phyloP scores from a whole-genome alignment of 2,888 invertebrate genomes.

The Pyrochroa serraticornis region DNA sequence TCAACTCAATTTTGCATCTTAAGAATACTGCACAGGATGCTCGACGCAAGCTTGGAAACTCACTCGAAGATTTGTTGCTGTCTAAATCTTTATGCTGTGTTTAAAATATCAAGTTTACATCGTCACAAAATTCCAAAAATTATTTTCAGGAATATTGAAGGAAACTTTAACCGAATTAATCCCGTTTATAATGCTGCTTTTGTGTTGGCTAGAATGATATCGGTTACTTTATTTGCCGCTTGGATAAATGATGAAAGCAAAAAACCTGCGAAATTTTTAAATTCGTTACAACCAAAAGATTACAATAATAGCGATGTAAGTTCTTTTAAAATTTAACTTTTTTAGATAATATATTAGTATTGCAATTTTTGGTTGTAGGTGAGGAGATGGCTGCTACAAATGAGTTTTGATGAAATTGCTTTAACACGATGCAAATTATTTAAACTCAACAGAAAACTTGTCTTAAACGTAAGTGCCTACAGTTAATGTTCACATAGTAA shows the following conservation, averaged over 20 bases:
- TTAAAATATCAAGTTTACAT: no score
- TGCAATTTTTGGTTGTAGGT: background rate
- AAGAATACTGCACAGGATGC: no score
- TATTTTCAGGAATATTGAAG: no score
- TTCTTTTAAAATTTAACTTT: background rate
- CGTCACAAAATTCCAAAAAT: no score
- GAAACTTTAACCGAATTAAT: no score
- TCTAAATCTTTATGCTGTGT: no score
- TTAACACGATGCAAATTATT: conserved; percentile 7
- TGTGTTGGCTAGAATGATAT: background rate
- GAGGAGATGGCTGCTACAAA: conserved; percentile 5
- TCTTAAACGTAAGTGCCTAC: conserved; percentile 1
- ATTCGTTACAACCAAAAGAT: background rate
- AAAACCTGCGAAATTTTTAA: conserved; percentile 2
- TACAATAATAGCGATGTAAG: conserved; percentile 5
- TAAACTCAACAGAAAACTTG: conserved; percentile 8
- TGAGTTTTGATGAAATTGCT: conserved; percentile 9
- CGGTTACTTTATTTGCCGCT: conserved; percentile 2
- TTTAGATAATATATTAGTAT: background rate
- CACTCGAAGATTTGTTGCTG: no score
- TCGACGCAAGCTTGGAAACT: no score
- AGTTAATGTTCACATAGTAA: background rate
- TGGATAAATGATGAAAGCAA: conserved; percentile 11
- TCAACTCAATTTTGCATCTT: no score
- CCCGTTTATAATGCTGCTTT: no score